Conservation (phyloP, 1,140 invertebrate species). For the Phthorimaea operculella region DNA sequence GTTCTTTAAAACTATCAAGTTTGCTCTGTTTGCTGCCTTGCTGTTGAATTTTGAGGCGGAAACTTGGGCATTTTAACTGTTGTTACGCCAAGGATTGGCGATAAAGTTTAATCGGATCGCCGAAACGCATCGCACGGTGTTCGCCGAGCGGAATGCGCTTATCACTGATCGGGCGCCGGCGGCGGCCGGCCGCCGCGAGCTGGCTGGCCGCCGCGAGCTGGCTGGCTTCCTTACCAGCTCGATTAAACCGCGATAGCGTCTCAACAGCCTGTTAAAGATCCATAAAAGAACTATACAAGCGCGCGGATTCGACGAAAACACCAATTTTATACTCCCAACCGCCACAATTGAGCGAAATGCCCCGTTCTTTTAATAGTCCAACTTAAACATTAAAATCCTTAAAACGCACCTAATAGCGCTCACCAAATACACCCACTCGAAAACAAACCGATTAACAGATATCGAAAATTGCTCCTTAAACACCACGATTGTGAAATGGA, state of each 20-base stretch:
- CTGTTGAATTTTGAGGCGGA: too few relatives aligned
- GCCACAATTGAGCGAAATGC: too few relatives aligned
- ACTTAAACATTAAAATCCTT: too few relatives aligned
- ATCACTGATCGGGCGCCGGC: not conserved
- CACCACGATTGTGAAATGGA: too few relatives aligned
- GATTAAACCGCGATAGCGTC: not conserved
- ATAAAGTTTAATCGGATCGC: conserved; percentile 1
- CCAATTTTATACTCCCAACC: not conserved
- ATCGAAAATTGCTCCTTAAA: too few relatives aligned
- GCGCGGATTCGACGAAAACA: not conserved
- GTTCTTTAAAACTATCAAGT: conserved; percentile 4
- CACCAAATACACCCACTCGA: too few relatives aligned
- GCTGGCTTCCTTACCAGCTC: not conserved
- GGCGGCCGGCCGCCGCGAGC: not conserved
- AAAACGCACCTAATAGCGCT: too few relatives aligned
- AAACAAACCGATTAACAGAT: too few relatives aligned
- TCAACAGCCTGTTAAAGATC: not conserved
- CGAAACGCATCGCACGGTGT: conserved; percentile 1
- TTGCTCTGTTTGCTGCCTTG: too few relatives aligned
- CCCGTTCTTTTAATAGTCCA: too few relatives aligned
- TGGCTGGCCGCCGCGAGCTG: not conserved
- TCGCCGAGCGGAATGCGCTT: conserved; percentile 1
- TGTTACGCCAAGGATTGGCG: not conserved
- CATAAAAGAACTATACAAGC: not conserved
- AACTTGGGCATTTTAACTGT: not conserved